A percentile compares a stretch with the other conserved stretches of the same genome.
phyloP scores from a whole-genome alignment of 2,797 vertebrate species.

The Tadarida brasiliensis region DNA sequence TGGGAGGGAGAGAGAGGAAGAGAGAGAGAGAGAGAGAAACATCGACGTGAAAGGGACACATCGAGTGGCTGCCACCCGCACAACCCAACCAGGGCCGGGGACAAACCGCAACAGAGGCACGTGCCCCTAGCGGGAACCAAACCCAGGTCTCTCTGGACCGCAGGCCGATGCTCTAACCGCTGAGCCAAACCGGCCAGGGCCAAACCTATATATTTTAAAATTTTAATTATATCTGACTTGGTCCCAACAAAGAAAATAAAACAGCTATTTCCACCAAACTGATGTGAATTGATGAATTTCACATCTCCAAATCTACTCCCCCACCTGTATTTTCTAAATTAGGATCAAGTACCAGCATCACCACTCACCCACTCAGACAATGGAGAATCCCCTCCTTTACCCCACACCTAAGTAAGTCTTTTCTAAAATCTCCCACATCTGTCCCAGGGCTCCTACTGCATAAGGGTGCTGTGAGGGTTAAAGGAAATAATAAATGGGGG shows the following conservation, averaged over 20 bases:
- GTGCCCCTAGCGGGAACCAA: no score
- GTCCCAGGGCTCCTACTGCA: background rate
- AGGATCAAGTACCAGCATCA: background rate
- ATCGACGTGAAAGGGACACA: no score
- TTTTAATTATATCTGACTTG: slow-evolving; percentile 20
- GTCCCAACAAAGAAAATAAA: slow-evolving; percentile 27
- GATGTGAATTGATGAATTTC: slow-evolving; percentile 11
- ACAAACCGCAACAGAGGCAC: no score
- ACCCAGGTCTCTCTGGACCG: no score
- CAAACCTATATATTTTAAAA: background rate
- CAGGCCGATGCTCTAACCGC: no score
- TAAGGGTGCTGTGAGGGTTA: background rate
- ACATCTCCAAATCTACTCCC: background rate
- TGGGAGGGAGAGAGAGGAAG: no score
- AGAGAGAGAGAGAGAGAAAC: no score
- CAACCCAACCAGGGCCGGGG: no score
- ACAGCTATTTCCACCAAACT: slow-evolving; percentile 35
- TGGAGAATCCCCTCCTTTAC: background rate
- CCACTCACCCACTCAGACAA: background rate
- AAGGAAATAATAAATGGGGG: background rate
- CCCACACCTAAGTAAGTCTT: background rate
- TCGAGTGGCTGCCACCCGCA: no score
- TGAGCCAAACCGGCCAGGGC: no score
- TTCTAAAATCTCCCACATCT: slow-evolving; percentile 5
- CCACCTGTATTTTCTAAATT: background rate